Evolutionary conservation across 2,113 vertebrate genomes (phyloP).

Genomic region (Calonectris borealis): DNA sequence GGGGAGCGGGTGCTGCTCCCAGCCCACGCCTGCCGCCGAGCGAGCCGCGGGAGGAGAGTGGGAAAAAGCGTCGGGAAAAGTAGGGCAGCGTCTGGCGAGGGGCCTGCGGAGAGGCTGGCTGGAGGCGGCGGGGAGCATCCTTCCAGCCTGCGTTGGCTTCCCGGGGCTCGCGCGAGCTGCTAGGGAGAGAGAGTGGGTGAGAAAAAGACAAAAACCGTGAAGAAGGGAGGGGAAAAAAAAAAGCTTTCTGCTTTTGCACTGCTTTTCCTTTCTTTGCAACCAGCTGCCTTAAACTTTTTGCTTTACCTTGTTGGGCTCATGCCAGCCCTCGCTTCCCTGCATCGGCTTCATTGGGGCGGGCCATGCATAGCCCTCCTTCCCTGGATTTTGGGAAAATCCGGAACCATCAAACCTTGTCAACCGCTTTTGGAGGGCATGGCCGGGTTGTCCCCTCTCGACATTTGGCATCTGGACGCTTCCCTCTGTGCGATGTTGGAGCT

Average conservation of each 20-base stretch:
- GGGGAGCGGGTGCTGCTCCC: background rate
- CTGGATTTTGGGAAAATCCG: background rate
- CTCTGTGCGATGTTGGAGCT: accelerated
- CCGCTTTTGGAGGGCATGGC: background rate
- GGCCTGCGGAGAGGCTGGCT: background rate
- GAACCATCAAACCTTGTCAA: background rate
- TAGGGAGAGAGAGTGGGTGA: background rate
- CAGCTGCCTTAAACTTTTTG: background rate
- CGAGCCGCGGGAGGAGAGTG: background rate
- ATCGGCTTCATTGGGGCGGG: accelerated
- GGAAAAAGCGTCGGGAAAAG: background rate
- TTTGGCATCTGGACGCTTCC: too few relatives aligned
- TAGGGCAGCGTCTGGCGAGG: conserved; percentile 40
- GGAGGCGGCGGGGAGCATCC: background rate
- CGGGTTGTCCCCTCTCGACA: accelerated
- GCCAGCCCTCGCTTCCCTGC: accelerated
- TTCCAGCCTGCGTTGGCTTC: background rate
- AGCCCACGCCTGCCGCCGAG: background rate
- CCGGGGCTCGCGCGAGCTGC: background rate
- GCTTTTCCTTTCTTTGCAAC: background rate
- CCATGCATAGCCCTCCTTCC: accelerated
- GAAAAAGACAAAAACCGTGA: background rate
- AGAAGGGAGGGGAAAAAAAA: accelerated
- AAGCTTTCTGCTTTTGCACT: background rate
- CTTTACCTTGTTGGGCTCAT: background rate